These are phyloP conservation scores for Calliphora vomitoria DNA, from an alignment of 2,888 invertebrate species.

Conservation along the genomic window DNA sequence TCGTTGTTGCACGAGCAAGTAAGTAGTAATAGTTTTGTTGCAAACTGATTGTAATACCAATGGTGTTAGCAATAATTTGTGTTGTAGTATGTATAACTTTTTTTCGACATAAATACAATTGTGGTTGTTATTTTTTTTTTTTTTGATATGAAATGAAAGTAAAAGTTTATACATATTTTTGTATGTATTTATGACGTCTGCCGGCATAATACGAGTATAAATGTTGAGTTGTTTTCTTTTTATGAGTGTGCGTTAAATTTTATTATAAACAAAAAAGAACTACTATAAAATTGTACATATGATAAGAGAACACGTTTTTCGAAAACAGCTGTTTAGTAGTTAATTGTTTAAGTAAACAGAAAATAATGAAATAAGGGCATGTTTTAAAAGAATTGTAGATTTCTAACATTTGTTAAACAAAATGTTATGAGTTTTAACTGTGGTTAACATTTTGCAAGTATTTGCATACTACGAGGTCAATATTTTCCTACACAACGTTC, in stretches of 20 bases:
- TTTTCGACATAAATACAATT: conserved; percentile 38
- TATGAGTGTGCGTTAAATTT: conserved; percentile 1
- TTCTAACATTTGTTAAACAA: no score
- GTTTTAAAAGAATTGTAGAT: no score
- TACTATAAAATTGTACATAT: conserved; percentile 37
- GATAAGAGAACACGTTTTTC: conserved; percentile 5
- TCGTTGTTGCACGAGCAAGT: conserved; percentile 24
- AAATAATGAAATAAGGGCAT: background rate
- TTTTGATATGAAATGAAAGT: conserved; percentile 63
- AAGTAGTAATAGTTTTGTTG: conserved; percentile 23
- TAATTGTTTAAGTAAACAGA: background rate
- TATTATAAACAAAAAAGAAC: conserved; percentile 20
- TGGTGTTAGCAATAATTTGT: conserved; percentile 50
- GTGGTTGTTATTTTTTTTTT: conserved; percentile 49
- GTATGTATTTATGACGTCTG: conserved; percentile 6
- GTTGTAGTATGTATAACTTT: background rate
- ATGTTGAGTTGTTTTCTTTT: background rate
- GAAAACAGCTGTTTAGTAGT: conserved; percentile 26
- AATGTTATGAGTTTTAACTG: no score
- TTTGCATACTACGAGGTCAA: no score
- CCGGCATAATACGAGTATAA: conserved; percentile 20
- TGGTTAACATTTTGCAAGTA: no score
- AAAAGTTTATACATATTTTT: conserved; percentile 55
- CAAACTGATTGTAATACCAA: conserved; percentile 26
- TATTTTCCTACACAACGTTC: no score